Conservation (phyloP, 1,140 invertebrate species). For the Drosophila mauritiana region DNA sequence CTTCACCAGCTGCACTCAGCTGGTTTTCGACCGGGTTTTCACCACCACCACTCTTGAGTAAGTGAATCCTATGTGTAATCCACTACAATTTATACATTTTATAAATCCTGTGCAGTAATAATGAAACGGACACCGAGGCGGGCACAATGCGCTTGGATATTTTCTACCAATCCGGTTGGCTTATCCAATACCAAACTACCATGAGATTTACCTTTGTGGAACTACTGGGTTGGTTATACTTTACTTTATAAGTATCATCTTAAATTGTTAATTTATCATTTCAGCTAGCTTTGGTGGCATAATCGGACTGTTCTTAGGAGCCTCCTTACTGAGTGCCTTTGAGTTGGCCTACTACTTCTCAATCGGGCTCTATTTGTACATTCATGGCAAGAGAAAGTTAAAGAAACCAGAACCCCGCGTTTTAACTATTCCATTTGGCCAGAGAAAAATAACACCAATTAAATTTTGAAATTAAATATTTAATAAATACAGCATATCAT, state of each 20-base stretch:
- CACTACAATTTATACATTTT: not conserved
- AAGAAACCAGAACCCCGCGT: constrained; percentile 3
- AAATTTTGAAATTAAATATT: constrained; percentile 36
- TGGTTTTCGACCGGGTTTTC: constrained; percentile 55
- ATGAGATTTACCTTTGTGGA: constrained; percentile 81
- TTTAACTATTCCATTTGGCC: constrained; percentile 38
- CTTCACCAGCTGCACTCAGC: constrained; percentile 66
- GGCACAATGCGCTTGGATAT: constrained; percentile 61
- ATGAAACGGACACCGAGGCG: constrained; percentile 14
- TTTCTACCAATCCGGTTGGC: constrained; percentile 60
- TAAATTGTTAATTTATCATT: not conserved
- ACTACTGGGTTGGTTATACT: constrained; percentile 53
- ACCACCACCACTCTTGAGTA: constrained; percentile 52
- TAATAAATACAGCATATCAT: not conserved
- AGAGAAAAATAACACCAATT: constrained; percentile 54
- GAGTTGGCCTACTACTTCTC: constrained; percentile 84
- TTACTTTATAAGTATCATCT: not conserved
- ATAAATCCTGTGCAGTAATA: constrained; percentile 15
- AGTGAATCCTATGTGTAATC: not conserved
- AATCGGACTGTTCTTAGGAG: constrained; percentile 83
- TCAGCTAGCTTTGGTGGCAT: constrained; percentile 84
- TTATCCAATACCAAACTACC: constrained; percentile 64
- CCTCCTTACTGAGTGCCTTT: constrained; percentile 80
- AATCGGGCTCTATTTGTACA: constrained; percentile 68
- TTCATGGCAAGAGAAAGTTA: constrained; percentile 20